Conservation (phyloP, 2,797 vertebrate species). For the Arrhamphus sclerolepis region DNA sequence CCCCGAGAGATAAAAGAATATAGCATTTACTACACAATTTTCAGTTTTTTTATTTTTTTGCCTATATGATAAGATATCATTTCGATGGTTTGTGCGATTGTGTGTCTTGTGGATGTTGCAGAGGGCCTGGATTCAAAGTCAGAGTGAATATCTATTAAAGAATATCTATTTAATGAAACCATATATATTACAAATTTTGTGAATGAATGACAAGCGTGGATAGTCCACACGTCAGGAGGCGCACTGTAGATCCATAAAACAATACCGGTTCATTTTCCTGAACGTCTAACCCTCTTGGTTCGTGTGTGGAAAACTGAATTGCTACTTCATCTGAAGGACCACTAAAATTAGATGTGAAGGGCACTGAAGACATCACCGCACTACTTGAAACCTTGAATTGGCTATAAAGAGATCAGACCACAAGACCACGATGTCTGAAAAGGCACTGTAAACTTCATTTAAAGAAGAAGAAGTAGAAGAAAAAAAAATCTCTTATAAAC, state of each 20-base stretch:
- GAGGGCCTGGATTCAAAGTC: neutral
- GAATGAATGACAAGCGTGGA: neutral
- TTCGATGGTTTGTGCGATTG: neutral
- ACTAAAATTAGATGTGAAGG: slow-evolving; percentile 49
- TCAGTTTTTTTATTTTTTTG: neutral
- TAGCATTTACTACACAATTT: neutral
- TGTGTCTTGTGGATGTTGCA: no score
- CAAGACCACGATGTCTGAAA: slow-evolving; percentile 32
- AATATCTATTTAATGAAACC: neutral
- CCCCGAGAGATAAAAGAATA: no score
- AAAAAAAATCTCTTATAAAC: slow-evolving; percentile 21
- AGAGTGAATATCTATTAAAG: neutral
- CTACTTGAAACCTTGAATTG: slow-evolving; percentile 32
- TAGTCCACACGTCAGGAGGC: neutral
- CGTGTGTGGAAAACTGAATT: slow-evolving; percentile 41
- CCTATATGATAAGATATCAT: neutral
- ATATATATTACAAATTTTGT: neutral
- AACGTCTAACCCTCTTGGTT: slow-evolving; percentile 7
- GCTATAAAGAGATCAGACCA: slow-evolving; percentile 51
- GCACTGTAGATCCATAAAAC: neutral
- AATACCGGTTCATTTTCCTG: no score
- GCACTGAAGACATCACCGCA: slow-evolving; percentile 36
- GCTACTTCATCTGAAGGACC: slow-evolving; percentile 33
- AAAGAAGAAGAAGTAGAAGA: neutral
- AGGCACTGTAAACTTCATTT: slow-evolving; percentile 30